Percentiles rank a stretch among this genome's conserved stretches.
Conservation (phyloP, 1,140 invertebrate genomes). For the Drosophila sp. region DNA sequence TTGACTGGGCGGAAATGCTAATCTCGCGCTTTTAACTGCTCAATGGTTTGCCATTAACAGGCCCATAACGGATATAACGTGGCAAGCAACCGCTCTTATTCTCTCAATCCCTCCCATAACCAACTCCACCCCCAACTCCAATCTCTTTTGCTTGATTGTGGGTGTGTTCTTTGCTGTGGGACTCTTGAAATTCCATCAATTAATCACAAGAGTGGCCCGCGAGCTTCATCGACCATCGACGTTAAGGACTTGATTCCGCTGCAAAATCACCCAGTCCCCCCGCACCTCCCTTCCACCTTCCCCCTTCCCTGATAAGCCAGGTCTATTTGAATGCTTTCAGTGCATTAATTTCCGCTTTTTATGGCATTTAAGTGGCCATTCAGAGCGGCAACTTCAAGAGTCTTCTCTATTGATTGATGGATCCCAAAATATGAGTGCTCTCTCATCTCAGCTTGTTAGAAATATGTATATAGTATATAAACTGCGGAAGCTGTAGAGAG, state of each 20-base stretch:
- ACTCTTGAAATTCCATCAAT: constrained; percentile 62
- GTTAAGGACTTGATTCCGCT: constrained; percentile 42
- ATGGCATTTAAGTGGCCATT: constrained; percentile 72
- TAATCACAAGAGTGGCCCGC: constrained; percentile 70
- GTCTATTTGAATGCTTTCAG: constrained; percentile 64
- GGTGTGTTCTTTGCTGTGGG: constrained; percentile 33
- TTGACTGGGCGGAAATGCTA: constrained; percentile 52
- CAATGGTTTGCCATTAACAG: constrained; percentile 71
- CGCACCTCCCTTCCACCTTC: too few species aligned
- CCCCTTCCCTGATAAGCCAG: constrained; percentile 13
- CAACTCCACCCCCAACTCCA: too few species aligned
- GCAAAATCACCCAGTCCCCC: too few species aligned
- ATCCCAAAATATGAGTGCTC: constrained; percentile 63
- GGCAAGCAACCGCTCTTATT: neutral
- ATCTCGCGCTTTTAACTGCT: constrained; percentile 66
- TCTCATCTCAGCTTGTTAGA: constrained; percentile 5
- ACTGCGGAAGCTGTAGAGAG: constrained; percentile 23
- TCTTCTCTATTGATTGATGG: constrained; percentile 60
- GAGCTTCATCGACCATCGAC: constrained; percentile 36
- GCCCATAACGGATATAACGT: constrained; percentile 55
- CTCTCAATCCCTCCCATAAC: neutral
- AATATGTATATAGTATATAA: constrained; percentile 4
- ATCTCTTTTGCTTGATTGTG: neutral
- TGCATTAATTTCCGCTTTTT: constrained; percentile 80
- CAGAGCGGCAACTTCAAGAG: constrained; percentile 3